Conservation (phyloP, 1,140 invertebrate species). For the Drosophila lowei region DNA sequence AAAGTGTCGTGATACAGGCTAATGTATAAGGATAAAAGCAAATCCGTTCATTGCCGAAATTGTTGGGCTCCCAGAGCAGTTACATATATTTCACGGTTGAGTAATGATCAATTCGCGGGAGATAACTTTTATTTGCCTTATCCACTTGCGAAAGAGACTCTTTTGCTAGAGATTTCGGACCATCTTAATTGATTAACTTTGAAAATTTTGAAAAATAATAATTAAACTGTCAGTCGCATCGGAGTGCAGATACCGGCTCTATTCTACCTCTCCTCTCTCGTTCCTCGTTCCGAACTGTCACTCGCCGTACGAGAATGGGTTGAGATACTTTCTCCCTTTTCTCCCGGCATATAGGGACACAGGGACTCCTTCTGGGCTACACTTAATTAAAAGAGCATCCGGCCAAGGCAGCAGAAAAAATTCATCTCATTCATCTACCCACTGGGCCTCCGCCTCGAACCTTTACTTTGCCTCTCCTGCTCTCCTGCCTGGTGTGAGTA, state of each 20-base stretch:
- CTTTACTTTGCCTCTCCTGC: slow-evolving; percentile 12
- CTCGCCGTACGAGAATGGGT: slow-evolving; percentile 1
- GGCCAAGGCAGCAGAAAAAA: slow-evolving; percentile 56
- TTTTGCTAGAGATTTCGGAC: slow-evolving; percentile 15
- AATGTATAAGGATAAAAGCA: background rate
- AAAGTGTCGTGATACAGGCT: too few species aligned
- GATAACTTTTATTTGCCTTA: too few species aligned
- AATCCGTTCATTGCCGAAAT: too few species aligned
- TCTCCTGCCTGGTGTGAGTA: slow-evolving; percentile 61
- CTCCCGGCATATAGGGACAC: slow-evolving; percentile 25
- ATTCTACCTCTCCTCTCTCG: slow-evolving; percentile 11
- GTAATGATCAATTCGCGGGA: too few species aligned
- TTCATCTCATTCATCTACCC: slow-evolving; percentile 11
- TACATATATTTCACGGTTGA: too few species aligned
- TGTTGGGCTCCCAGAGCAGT: too few species aligned
- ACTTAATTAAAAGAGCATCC: slow-evolving; percentile 78
- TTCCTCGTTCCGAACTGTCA: background rate
- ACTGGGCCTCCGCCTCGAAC: slow-evolving; percentile 25
- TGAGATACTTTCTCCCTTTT: slow-evolving; percentile 29
- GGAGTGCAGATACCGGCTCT: slow-evolving; percentile 24
- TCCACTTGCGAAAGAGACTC: too few species aligned
- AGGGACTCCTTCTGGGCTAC: slow-evolving; percentile 39
- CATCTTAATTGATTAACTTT: slow-evolving; percentile 68
- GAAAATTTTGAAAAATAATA: slow-evolving; percentile 64
- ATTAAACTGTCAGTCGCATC: slow-evolving; percentile 70